These are phyloP conservation scores for Ictalurus punctatus DNA, from an alignment of 2,113 vertebrate genomes.

Conservation along the genomic window DNA sequence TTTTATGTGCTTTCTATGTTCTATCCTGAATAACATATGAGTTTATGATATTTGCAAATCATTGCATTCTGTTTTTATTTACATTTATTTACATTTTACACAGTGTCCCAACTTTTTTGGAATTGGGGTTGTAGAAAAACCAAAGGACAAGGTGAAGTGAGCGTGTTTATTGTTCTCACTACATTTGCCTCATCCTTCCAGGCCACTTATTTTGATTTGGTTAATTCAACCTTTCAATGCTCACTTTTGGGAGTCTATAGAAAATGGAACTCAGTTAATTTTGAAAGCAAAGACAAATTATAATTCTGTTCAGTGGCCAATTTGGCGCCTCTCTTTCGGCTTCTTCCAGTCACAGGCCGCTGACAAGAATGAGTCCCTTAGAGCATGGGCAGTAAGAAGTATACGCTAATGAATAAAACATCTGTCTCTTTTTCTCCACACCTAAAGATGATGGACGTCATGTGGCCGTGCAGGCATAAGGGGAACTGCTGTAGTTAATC, in stretches of 20 bases:
- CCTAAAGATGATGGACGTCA: constrained; percentile 30
- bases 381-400: constrained; percentile 16
- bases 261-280: constrained; percentile 57
- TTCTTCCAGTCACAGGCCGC: constrained; percentile 29
- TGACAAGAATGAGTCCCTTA: constrained; percentile 36
- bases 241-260: constrained; percentile 48
- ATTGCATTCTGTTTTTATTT: too few species aligned
- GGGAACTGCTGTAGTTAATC: constrained; percentile 33
- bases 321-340: constrained; percentile 34
- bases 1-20: too few species aligned
- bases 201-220: constrained; percentile 44
- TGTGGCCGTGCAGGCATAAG: constrained; percentile 14
- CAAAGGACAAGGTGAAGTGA: constrained; percentile 9
- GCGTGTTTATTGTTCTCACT: constrained; percentile 24
- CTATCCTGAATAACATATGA: too few species aligned
- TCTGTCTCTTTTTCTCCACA: constrained; percentile 29
- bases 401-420: constrained; percentile 50
- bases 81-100: too few species aligned
- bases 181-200: constrained; percentile 18
- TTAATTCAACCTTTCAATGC: constrained; percentile 53
- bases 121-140: constrained; percentile 2
- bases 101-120: too few species aligned
- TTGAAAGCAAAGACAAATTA: constrained; percentile 57
- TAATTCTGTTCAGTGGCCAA: constrained; percentile 48
- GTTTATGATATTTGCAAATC: too few species aligned